These are phyloP conservation scores for Dryadula phaetusa DNA, from an alignment of 2,888 invertebrate genomes.

Conservation along the genomic window DNA sequence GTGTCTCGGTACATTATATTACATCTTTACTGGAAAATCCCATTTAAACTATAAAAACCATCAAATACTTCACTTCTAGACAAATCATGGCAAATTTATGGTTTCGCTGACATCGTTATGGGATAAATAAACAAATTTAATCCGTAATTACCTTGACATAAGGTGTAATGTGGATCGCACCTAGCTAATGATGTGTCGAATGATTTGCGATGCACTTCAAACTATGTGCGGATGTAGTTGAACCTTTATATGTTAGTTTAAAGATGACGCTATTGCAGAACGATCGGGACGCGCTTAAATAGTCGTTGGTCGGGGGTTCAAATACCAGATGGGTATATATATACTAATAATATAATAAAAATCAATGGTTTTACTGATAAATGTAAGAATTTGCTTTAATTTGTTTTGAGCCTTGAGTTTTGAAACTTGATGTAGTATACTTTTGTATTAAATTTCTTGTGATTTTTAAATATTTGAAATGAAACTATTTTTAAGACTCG, in stretches of 20 bases:
- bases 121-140: slow-evolving; percentile 49
- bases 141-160: slow-evolving; percentile 49
- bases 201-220: slow-evolving; percentile 46
- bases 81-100: slow-evolving; percentile 50
- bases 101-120: slow-evolving; percentile 48
- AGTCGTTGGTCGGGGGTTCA: background rate
- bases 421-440: too few species aligned
- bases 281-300: background rate
- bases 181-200: slow-evolving; percentile 47
- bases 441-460: too few species aligned
- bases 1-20: too few species aligned
- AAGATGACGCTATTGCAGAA: background rate
- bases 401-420: too few species aligned
- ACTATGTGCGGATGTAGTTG: background rate
- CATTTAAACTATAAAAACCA: slow-evolving; percentile 26
- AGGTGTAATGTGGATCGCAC: slow-evolving; percentile 49
- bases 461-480: too few species aligned
- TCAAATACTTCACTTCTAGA: slow-evolving; percentile 37
- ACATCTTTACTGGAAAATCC: background rate
- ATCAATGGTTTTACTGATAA: too few species aligned
- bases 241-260: background rate
- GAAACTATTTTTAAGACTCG: too few species aligned
- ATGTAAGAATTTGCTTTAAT: too few species aligned
- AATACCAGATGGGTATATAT: background rate
- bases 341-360: too few species aligned